These are phyloP conservation scores for Panagrolaimus sp. DNA, from an alignment of 1,140 invertebrate species.

Conservation along the genomic window DNA sequence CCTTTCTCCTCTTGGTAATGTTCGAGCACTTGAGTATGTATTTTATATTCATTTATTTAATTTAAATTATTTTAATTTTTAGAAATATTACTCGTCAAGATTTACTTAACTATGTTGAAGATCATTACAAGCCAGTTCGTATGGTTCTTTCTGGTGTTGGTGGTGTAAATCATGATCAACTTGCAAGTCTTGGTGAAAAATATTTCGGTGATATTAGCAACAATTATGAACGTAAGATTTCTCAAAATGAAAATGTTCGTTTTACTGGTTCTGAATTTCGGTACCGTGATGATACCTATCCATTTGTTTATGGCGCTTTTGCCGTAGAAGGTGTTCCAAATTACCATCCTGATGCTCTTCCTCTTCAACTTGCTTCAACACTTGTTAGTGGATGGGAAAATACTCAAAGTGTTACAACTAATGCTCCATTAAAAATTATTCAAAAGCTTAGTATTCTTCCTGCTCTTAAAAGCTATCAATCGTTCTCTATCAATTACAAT, in stretches of 20 bases:
- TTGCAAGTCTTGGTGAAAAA: slow-evolving; percentile 76
- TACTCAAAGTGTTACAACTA: slow-evolving; percentile 80
- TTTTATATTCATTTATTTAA: background rate
- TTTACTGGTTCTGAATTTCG: slow-evolving; percentile 72
- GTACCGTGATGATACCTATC: slow-evolving; percentile 51
- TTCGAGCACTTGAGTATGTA: slow-evolving; percentile 80
- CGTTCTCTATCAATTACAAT: slow-evolving; percentile 93
- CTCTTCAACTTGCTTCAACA: slow-evolving; percentile 70
- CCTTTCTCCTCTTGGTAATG: slow-evolving; percentile 93
- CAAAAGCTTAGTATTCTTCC: slow-evolving; percentile 67
- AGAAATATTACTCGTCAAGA: slow-evolving; percentile 70
- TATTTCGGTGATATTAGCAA: slow-evolving; percentile 72
- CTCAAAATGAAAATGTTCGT: slow-evolving; percentile 70
- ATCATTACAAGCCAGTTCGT: slow-evolving; percentile 83
- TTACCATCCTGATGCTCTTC: slow-evolving; percentile 89
- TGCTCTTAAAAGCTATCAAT: slow-evolving; percentile 78
- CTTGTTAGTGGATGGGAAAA: slow-evolving; percentile 65
- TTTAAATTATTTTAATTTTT: slow-evolving; percentile 14
- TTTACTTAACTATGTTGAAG: slow-evolving; percentile 78
- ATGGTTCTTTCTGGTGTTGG: slow-evolving; percentile 95
- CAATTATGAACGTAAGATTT: slow-evolving; percentile 63
- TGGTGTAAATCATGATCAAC: slow-evolving; percentile 81
- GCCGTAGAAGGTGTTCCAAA: slow-evolving; percentile 92
- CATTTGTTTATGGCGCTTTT: slow-evolving; percentile 41
- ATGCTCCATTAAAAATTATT: slow-evolving; percentile 78